A percentile compares a stretch with the other conserved stretches of the same genome.
Conservation (phyloP, 1,140 invertebrate genomes). For the Acromyrmex heyeri region DNA sequence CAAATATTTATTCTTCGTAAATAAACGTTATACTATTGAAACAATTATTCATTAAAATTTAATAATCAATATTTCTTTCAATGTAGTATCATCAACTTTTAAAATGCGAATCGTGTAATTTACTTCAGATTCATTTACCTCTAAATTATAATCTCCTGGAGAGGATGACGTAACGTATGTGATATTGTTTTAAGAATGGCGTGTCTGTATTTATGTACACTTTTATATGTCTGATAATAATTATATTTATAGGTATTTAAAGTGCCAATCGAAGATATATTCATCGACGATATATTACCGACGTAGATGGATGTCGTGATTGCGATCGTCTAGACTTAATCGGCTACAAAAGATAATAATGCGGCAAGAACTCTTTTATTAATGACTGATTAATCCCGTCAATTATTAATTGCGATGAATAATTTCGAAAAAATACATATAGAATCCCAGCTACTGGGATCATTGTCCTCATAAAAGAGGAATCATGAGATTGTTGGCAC, state of each 20-base stretch:
- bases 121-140: background rate
- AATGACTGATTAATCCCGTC: background rate
- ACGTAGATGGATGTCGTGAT: background rate
- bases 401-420: conserved; percentile 10
- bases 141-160: background rate
- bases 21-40: too few species aligned
- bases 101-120: background rate
- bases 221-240: conserved; percentile 9
- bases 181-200: background rate
- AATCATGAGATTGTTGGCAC: conserved; percentile 12
- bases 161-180: background rate
- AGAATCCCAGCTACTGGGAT: background rate
- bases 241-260: conserved; percentile 1
- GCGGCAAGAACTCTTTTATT: background rate
- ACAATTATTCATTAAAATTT: too few species aligned
- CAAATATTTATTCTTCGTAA: too few species aligned
- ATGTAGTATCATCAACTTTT: background rate
- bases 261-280: background rate
- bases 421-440: conserved; percentile 28
- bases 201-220: background rate
- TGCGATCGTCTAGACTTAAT: conserved; percentile 25
- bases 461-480: background rate
- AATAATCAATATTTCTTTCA: too few species aligned
- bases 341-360: background rate
- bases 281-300: background rate